Percentiles rank a stretch among this genome's conserved stretches.
Conservation (phyloP, 1,140 invertebrate species). For the Tenebrio molitor region DNA sequence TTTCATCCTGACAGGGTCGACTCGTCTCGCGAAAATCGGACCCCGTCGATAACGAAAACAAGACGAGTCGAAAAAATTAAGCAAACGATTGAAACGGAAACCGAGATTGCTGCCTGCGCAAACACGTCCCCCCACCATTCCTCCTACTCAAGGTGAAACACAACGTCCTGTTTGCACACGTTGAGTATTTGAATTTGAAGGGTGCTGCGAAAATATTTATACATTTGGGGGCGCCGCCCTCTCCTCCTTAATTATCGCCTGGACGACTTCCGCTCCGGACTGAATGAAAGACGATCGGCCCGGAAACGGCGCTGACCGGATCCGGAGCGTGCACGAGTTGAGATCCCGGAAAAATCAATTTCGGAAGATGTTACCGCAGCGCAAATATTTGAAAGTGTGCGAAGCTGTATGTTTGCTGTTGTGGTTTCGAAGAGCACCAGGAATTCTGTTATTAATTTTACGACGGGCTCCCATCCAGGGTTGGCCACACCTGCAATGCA, state of each 20-base stretch:
- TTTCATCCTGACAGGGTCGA: background rate
- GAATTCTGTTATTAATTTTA: slow-evolving; percentile 2
- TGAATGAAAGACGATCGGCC: background rate
- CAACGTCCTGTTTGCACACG: background rate
- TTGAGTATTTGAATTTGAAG: background rate
- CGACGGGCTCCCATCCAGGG: too few relatives aligned
- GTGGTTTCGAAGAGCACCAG: background rate
- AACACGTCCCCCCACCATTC: too few relatives aligned
- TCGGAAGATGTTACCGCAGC: slow-evolving; percentile 4
- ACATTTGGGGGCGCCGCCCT: background rate
- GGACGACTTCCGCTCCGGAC: background rate
- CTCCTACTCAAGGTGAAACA: background rate
- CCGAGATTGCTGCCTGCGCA: too few relatives aligned
- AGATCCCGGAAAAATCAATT: slow-evolving; percentile 10
- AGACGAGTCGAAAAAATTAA: too few relatives aligned
- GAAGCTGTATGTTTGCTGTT: slow-evolving; percentile 7
- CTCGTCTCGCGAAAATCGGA: background rate
- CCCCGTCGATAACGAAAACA: too few relatives aligned
- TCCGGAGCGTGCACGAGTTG: background rate
- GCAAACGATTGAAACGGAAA: too few relatives aligned
- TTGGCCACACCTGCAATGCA: too few relatives aligned
- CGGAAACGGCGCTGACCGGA: slow-evolving; percentile 6
- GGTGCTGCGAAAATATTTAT: background rate
- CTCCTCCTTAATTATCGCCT: background rate
- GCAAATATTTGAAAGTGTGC: slow-evolving; percentile 8